Evolutionary conservation across 2,797 vertebrate species (phyloP).

Genomic region (Thalassophryne amazonica): DNA sequence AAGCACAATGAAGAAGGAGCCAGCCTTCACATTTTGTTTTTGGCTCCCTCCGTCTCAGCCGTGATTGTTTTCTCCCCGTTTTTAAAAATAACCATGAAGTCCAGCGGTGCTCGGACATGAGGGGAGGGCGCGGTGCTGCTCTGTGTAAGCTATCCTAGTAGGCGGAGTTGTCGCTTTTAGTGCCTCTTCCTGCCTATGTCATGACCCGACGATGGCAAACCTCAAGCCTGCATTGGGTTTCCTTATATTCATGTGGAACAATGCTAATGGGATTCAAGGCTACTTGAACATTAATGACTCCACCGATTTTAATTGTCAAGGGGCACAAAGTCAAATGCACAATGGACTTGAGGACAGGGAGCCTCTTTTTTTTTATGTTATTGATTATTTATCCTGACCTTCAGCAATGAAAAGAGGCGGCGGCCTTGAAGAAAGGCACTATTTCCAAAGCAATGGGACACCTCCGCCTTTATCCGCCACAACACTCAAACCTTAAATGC

Average conservation of each 20-base stretch:
- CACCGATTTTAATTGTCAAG: slow-evolving; percentile 58
- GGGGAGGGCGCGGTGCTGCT: neutral
- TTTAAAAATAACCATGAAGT: slow-evolving; percentile 39
- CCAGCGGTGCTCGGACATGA: neutral
- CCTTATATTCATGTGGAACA: slow-evolving; percentile 61
- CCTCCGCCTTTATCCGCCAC: slow-evolving; percentile 36
- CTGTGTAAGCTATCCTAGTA: no score
- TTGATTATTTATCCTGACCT: slow-evolving; percentile 75
- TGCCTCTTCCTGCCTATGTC: slow-evolving; percentile 47
- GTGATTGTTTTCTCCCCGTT: slow-evolving; percentile 28
- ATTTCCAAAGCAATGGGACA: slow-evolving; percentile 60
- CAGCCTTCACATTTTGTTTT: slow-evolving; percentile 61
- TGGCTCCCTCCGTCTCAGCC: slow-evolving; percentile 40
- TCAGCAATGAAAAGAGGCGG: slow-evolving; percentile 59
- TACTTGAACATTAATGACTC: slow-evolving; percentile 72
- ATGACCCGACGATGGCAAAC: slow-evolving; percentile 54
- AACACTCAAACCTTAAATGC: slow-evolving; percentile 52
- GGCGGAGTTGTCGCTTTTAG: no score
- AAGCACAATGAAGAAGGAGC: slow-evolving; percentile 51
- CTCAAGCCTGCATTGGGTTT: slow-evolving; percentile 66
- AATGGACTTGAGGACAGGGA: slow-evolving; percentile 38
- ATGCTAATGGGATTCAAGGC: slow-evolving; percentile 59
- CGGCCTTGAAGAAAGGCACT: slow-evolving; percentile 45
- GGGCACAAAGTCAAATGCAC: slow-evolving; percentile 51
- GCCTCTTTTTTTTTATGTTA: slow-evolving; percentile 61